A percentile compares a stretch with the other conserved stretches of the same genome.
phyloP scores from a whole-genome alignment of 1,140 invertebrate species.

The Coenobita brevimanus region DNA sequence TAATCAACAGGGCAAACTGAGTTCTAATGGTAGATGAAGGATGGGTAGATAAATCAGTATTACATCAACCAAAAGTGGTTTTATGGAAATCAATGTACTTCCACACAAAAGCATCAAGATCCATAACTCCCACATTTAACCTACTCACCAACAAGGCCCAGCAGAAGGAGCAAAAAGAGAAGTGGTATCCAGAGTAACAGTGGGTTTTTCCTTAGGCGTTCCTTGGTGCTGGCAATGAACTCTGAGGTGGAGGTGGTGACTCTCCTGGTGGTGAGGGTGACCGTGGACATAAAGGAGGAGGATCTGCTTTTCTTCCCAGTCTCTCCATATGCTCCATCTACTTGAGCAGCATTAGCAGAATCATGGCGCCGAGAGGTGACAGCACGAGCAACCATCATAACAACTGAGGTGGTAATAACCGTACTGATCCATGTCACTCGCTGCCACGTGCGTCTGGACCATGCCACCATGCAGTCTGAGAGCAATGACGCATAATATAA shows the following conservation, averaged over 20 bases:
- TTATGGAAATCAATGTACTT: too few species aligned
- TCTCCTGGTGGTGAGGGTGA: not conserved
- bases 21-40: too few species aligned
- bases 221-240: not conserved
- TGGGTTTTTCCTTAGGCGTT: conserved; percentile 32
- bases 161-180: conserved; percentile 11
- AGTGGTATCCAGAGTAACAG: conserved; percentile 46
- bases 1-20: too few species aligned
- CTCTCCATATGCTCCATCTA: not conserved
- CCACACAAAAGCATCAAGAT: too few species aligned
- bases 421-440: conserved; percentile 28
- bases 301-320: conserved; percentile 13
- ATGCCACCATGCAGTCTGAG: conserved; percentile 9
- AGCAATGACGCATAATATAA: too few species aligned
- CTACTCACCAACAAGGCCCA: conserved; percentile 38
- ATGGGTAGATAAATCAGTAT: too few species aligned
- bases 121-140: too few species aligned
- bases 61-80: too few species aligned
- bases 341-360: not conserved
- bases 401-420: conserved; percentile 10
- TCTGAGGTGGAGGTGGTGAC: not conserved
- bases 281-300: conserved; percentile 20
- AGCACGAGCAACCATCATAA: conserved; percentile 38
- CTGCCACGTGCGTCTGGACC: conserved; percentile 12
- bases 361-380: not conserved